Percentiles rank a stretch among this genome's conserved stretches.
Conservation (phyloP, 2,797 vertebrate species). For the Lacerta bilineata region DNA sequence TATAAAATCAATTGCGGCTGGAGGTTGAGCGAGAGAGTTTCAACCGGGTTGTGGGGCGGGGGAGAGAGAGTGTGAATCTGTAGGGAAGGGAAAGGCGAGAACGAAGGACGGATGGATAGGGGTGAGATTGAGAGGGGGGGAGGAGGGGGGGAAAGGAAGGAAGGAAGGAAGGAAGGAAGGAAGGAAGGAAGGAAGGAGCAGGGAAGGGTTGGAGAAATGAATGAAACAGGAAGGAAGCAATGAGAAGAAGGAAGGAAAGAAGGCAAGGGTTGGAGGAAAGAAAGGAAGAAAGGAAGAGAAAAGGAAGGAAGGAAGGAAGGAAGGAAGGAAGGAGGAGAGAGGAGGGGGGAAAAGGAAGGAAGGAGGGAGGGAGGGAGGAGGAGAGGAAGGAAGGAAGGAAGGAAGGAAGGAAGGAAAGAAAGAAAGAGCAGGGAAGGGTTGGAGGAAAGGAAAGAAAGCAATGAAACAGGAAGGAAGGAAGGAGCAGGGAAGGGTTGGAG, state of each 20-base stretch:
- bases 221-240: neutral
- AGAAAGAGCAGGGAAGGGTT: neutral
- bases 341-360: neutral
- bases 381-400: neutral
- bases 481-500: neutral
- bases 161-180: too few relatives aligned
- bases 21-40: neutral
- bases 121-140: too few relatives aligned
- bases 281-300: too few relatives aligned
- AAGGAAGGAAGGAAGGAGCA: too few relatives aligned
- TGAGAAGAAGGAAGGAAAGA: neutral
- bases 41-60: neutral
- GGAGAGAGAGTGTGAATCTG: too few relatives aligned
- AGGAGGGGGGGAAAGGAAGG: too few relatives aligned
- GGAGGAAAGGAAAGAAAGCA: too few relatives aligned
- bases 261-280: neutral
- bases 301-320: neutral
- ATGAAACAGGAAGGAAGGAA: too few relatives aligned
- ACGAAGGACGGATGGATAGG: neutral
- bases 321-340: too few relatives aligned
- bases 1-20: constrained; percentile 8
- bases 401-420: neutral
- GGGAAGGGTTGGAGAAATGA: too few relatives aligned
- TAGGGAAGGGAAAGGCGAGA: neutral
- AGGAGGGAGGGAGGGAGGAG: too few relatives aligned